Base-by-base conservation (phyloP, 2,888 invertebrate genomes). In the Parthenolecanium corni region DNA sequence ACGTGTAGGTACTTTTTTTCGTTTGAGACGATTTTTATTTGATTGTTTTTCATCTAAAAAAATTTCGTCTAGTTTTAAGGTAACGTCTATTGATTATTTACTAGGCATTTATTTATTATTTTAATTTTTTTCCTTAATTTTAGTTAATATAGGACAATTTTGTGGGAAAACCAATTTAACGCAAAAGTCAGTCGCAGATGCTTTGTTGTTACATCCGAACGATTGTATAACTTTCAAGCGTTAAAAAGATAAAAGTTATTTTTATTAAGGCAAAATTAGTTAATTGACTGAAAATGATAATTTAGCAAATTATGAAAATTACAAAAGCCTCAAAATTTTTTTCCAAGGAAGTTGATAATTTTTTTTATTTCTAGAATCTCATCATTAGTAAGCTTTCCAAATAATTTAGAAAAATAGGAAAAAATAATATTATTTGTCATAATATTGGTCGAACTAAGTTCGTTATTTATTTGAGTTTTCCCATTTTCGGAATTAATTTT, bases 31-130 rank as follows among this genome's bases (percentile, higher is more conserved):
- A n/a, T n/a, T n/a, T n/a, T 52, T 52, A 9, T 52, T 44, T 52
- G 12, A 21, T 38, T 16, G 16, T 31, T 52, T 52, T 16, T 31
- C 31, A n/a, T 52, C 14, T 14, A 20, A 12, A 6, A 21, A 4
- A 4, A 11, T 47, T 47, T 47, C 18, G 12, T 47, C n/a, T n/a
- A n/a, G n/a, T 47, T 18, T 47, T 47, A 12, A 25, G 16, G 16
- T 51, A 49, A 31, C 31, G n/a, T n/a, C 21, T 21, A 25, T 56
- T 44, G 44, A 21, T 56, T 56, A 38, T 44, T 46, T 44, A n/a
- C 44, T 56, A 46, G 40, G 56, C 56, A 56, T 56, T 56, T 56
- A 56, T 56, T 56, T 46, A 56, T 23, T 42, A 49, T 23, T 49
- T n/a, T 23, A 49, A 31, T 31, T 31, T 31, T 31, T n/a, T n/a